Base-by-base conservation (phyloP, 2,797 vertebrate species). In the Acanthornis magna region DNA sequence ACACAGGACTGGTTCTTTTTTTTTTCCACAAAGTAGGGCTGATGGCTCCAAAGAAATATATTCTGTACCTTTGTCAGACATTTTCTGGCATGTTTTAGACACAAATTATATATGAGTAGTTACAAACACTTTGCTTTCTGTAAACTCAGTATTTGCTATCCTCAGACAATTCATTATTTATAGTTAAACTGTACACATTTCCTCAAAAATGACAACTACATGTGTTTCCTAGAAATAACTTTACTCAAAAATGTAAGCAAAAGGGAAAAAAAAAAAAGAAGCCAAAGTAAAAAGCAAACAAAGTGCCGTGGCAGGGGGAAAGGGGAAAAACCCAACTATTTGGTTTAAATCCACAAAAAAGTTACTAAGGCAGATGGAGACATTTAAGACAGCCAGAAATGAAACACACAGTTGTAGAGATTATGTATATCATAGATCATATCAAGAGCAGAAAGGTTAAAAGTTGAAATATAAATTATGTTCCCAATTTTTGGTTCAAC, bases 271-370 rank as follows among this genome's bases (percentile, higher is more conserved):
- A 16, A 8, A 23, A 38, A n/a, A 3, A 18, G 27, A 51, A 2
- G 3, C 30, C 40, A 36, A 45, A 18, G 1, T 8, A 13, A 48
- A 76, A 55, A 23, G 2, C 3, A 40, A 82, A n/a, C 1, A 53
- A 53, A 62, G 47, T 32, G 1, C 9, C 54, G 2, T 22, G 5
- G 18, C 20, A 22, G 3, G 3, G 5, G 4, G 4, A 9, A 34
- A 16, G 4, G 23, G 14, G 1, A 29, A 21, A n/a, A 18, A 0
- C 0, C 0, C 7, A 62, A 43, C 10, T 57, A 16, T 73, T 48
- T 65, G 10, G 3, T 85, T 79, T 88, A 80, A 61, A 70, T 58
- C 5, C 16, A 62, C 42, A 79, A 57, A 15, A 23, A 34, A 92
- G 30, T 81, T 71, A 63, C 7, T 36, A 45, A 79, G 1, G 68